Evolutionary conservation across 2,888 invertebrate species (phyloP).

Genomic region (Heliconius ismenius): DNA sequence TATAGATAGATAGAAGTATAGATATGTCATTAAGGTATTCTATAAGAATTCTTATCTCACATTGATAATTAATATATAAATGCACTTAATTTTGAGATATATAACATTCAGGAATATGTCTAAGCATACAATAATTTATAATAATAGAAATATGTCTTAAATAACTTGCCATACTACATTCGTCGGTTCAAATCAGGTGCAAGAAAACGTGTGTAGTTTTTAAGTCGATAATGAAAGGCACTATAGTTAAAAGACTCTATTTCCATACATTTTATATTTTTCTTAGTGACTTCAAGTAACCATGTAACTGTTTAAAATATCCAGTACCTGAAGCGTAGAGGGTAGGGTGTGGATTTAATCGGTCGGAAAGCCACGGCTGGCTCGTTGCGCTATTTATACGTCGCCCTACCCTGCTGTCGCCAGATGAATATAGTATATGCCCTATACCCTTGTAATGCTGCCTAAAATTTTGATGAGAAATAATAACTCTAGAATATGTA

Average conservation of each 20-base stretch:
- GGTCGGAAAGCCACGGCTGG: slow-evolving; percentile 57
- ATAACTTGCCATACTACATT: neutral
- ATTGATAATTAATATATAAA: too few species aligned
- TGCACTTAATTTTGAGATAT: too few species aligned
- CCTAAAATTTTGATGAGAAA: neutral
- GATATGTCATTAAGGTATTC: neutral
- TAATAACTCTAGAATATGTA: neutral
- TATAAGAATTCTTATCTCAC: too few species aligned
- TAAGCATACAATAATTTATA: too few species aligned
- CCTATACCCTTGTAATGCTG: slow-evolving; percentile 6
- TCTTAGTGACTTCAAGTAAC: slow-evolving; percentile 8
- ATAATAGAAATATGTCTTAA: neutral
- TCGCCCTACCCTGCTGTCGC: slow-evolving; percentile 44
- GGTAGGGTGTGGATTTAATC: slow-evolving; percentile 42
- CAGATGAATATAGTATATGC: slow-evolving; percentile 35
- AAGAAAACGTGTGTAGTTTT: neutral
- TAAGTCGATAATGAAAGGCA: too few species aligned
- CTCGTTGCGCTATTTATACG: slow-evolving; percentile 59
- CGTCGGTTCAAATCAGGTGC: neutral
- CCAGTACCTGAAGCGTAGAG: slow-evolving; percentile 24
- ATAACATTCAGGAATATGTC: too few species aligned
- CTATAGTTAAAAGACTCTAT: neutral
- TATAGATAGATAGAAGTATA: too few species aligned
- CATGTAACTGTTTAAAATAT: slow-evolving; percentile 23
- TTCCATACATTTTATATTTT: neutral